Evolutionary conservation across 1,140 invertebrate genomes (phyloP).

Genomic region (Caenorhabditis briggsae): DNA sequence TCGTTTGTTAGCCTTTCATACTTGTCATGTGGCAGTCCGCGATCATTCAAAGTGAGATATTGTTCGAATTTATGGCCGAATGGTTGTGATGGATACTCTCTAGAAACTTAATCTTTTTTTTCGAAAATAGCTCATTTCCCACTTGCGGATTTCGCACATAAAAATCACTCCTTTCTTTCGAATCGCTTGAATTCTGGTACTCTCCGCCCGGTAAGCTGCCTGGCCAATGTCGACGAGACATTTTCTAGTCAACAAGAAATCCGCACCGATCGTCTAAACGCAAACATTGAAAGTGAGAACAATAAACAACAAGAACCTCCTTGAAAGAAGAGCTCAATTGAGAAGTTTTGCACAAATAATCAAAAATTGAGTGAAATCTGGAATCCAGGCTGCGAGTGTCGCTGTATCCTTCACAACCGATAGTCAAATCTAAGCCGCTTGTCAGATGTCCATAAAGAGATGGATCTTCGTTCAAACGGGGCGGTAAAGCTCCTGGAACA

Average conservation of each 20-base stretch:
- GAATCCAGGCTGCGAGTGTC: neutral
- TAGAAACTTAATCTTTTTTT: neutral
- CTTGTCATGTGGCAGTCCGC: neutral
- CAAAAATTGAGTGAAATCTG: neutral
- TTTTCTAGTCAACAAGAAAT: neutral
- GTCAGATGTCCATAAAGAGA: neutral
- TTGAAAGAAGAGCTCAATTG: neutral
- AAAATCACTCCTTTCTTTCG: neutral
- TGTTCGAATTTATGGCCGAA: neutral
- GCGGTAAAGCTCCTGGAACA: neutral
- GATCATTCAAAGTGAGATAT: neutral
- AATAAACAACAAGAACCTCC: neutral
- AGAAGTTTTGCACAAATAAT: neutral
- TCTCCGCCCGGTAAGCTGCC: neutral
- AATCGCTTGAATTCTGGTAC: neutral
- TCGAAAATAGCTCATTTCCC: neutral
- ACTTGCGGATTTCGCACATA: neutral
- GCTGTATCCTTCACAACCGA: neutral
- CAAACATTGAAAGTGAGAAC: neutral
- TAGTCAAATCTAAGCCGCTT: neutral
- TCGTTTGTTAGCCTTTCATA: neutral
- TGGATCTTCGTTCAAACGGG: neutral
- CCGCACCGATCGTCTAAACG: neutral
- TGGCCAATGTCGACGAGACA: neutral
- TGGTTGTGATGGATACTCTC: neutral